These are phyloP conservation scores for Phthorimaea operculella DNA, from an alignment of 1,140 invertebrate genomes.

Conservation along the genomic window DNA sequence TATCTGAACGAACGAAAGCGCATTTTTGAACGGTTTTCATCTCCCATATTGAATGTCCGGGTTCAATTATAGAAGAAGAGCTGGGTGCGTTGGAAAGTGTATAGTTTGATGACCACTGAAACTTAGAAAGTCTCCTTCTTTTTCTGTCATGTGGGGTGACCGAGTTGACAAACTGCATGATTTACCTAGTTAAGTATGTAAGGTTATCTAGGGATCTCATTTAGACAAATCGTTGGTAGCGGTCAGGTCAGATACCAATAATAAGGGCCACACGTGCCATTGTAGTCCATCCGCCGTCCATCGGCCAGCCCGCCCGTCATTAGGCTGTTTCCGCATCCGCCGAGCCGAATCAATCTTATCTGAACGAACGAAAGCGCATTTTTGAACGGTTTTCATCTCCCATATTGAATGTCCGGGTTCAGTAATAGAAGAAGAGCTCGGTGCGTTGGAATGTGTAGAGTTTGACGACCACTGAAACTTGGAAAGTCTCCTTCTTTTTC, in stretches of 20 bases:
- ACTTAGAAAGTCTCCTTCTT: too few relatives aligned
- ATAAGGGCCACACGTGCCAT: conserved; percentile 60
- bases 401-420: background rate
- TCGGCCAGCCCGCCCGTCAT: conserved; percentile 32
- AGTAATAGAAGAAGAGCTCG: background rate
- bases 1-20: conserved; percentile 22
- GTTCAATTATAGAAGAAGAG: background rate
- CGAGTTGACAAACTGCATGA: too few relatives aligned
- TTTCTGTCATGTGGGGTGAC: too few relatives aligned
- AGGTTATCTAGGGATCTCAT: too few relatives aligned
- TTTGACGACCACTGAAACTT: too few relatives aligned
- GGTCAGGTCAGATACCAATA: conserved; percentile 66
- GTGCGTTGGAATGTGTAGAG: too few relatives aligned
- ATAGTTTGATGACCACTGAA: too few relatives aligned
- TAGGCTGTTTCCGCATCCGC: conserved; percentile 51
- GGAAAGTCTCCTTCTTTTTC: too few relatives aligned
- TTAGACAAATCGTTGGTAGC: conserved; percentile 65
- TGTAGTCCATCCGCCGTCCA: conserved; percentile 38
- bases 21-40: background rate
- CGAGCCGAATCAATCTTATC: conserved; percentile 26
- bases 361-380: conserved; percentile 10
- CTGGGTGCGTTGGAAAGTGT: too few relatives aligned
- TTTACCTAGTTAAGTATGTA: too few relatives aligned
- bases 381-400: conserved; percentile 1
- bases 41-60: background rate